A percentile compares a stretch with the other conserved stretches of the same genome.
phyloP scores from a whole-genome alignment of 1,140 invertebrate species.

The Drosophila tsacasi region DNA sequence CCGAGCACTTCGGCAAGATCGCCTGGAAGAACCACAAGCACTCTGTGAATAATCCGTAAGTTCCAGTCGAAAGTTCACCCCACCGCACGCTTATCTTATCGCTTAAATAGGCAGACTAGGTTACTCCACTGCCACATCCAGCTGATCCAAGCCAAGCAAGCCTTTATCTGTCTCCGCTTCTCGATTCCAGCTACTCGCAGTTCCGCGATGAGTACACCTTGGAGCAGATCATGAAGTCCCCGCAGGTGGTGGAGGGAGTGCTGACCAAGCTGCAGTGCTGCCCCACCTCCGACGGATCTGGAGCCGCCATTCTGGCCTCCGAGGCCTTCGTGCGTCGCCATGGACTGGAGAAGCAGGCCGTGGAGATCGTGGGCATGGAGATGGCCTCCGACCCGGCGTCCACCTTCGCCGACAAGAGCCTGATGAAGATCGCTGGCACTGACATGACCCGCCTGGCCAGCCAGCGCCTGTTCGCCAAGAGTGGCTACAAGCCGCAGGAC shows the following conservation, averaged over 20 bases:
- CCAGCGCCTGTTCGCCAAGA: constrained; percentile 92
- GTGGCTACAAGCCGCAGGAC: constrained; percentile 91
- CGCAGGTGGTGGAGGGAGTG: constrained; percentile 94
- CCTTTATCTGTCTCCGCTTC: constrained; percentile 73
- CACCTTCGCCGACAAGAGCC: constrained; percentile 92
- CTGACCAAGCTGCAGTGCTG: constrained; percentile 98
- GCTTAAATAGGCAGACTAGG: constrained; percentile 89
- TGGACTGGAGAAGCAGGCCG: constrained; percentile 93
- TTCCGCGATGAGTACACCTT: constrained; percentile 95
- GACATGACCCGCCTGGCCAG: constrained; percentile 97
- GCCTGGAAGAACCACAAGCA: constrained; percentile 99
- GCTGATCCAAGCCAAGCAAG: constrained; percentile 67
- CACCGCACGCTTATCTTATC: constrained; percentile 60
- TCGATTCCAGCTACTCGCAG: constrained; percentile 91
- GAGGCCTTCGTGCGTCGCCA: constrained; percentile 95
- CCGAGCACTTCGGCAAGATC: constrained; percentile 98
- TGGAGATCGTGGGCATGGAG: constrained; percentile 98
- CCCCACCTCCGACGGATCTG: constrained; percentile 98
- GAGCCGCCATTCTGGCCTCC: constrained; percentile 95
- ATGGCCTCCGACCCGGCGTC: constrained; percentile 96
- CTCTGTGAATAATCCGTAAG: constrained; percentile 97
- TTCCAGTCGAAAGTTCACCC: constrained; percentile 63
- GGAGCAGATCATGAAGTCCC: constrained; percentile 95
- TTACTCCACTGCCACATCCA: constrained; percentile 79
- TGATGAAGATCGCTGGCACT: constrained; percentile 96